These are phyloP conservation scores for Asobara japonica DNA, from an alignment of 1,140 invertebrate genomes.

Conservation along the genomic window DNA sequence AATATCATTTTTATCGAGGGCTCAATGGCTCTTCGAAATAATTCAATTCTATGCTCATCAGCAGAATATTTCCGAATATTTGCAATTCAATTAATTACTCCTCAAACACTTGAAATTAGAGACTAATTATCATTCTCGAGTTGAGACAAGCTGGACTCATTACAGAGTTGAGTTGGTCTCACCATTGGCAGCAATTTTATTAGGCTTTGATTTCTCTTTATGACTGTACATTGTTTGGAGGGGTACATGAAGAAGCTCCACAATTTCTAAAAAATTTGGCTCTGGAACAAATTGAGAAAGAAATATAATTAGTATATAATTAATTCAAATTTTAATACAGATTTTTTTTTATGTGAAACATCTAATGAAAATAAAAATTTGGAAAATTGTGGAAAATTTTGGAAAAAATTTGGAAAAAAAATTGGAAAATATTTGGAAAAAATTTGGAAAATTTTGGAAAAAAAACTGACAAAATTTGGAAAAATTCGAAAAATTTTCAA, in stretches of 20 bases:
- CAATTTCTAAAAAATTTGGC: slow-evolving; percentile 82
- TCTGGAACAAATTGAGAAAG: slow-evolving; percentile 69
- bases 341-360: too few species aligned
- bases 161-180: slow-evolving; percentile 53
- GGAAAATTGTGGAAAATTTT: too few species aligned
- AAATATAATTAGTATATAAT: not conserved
- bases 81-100: slow-evolving; percentile 44
- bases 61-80: slow-evolving; percentile 40
- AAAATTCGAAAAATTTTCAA: too few species aligned
- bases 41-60: not conserved
- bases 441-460: too few species aligned
- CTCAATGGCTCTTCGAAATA: not conserved
- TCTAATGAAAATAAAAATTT: too few species aligned
- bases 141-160: slow-evolving; percentile 28
- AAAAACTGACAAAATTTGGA: too few species aligned
- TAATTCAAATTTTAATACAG: not conserved
- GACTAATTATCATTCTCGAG: slow-evolving; percentile 44
- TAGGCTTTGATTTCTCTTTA: slow-evolving; percentile 54
- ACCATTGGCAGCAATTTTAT: slow-evolving; percentile 62
- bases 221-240: slow-evolving; percentile 78
- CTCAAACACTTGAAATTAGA: slow-evolving; percentile 47
- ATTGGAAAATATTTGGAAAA: too few species aligned
- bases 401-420: too few species aligned
- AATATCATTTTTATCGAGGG: not conserved
- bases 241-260: slow-evolving; percentile 87